phyloP scores from a whole-genome alignment of 2,888 invertebrate species.

The Chironomus riparius region DNA sequence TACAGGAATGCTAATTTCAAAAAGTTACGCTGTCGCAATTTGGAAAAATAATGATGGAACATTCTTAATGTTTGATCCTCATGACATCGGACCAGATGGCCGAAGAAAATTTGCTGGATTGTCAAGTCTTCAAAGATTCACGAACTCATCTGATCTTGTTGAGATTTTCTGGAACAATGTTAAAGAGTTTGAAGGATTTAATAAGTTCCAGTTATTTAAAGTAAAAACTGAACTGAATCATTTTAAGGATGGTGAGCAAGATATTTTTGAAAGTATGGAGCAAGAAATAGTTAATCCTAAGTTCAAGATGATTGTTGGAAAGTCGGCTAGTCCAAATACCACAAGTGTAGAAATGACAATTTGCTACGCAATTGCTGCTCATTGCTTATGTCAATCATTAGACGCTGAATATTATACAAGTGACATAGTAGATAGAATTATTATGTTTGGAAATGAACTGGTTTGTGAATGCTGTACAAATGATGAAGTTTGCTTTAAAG shows the following conservation, averaged over 20 bases:
- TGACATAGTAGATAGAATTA: constrained; percentile 14
- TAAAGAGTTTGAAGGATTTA: constrained; percentile 28
- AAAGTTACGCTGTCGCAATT: constrained; percentile 38
- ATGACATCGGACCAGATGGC: constrained; percentile 42
- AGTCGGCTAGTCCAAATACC: background rate
- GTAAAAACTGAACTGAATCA: background rate
- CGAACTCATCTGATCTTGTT: constrained; percentile 33
- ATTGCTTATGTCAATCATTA: background rate
- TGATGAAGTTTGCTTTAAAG: background rate
- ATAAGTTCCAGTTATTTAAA: constrained; percentile 26
- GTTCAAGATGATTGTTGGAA: background rate
- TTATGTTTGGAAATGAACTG: constrained; percentile 8
- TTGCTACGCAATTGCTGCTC: constrained; percentile 8
- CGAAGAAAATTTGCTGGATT: constrained; percentile 35
- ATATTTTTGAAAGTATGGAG: background rate
- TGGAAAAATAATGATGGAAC: constrained; percentile 40
- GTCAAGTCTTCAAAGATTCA: constrained; percentile 39
- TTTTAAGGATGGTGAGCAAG: constrained; percentile 1
- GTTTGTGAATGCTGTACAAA: background rate
- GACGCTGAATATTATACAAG: constrained; percentile 9
- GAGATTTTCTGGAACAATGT: constrained; percentile 37
- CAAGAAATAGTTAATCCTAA: background rate
- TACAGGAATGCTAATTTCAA: constrained; percentile 38
- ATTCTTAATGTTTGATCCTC: constrained; percentile 44
- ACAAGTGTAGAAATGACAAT: background rate